phyloP scores from a whole-genome alignment of 2,797 vertebrate species.

The Fratercula arctica region DNA sequence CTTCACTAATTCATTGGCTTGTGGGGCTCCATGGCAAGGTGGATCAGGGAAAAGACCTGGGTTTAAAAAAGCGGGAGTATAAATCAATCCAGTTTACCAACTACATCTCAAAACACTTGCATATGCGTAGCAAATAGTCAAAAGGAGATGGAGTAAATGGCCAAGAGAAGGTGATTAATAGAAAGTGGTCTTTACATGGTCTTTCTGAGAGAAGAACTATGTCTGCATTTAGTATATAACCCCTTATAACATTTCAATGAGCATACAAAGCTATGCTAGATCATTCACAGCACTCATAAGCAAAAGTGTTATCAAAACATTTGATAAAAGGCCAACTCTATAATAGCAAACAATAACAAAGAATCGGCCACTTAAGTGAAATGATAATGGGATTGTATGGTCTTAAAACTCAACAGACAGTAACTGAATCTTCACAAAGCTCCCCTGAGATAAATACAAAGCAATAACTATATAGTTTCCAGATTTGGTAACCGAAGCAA shows the following conservation, averaged over 20 bases:
- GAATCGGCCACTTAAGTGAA: not conserved
- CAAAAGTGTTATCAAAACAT: not conserved
- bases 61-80: not conserved
- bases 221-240: not conserved
- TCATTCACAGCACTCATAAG: not conserved
- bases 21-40: not conserved
- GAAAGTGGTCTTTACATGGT: not conserved
- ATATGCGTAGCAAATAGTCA: not conserved
- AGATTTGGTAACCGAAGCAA: not conserved
- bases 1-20: not conserved
- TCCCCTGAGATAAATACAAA: not conserved
- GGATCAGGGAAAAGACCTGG: not conserved
- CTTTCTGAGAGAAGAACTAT: not conserved
- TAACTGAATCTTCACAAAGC: not conserved
- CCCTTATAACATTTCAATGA: not conserved
- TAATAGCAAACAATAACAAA: not conserved
- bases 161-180: not conserved
- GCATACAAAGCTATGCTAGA: not conserved
- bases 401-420: not conserved
- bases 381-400: not conserved
- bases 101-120: not conserved
- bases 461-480: not conserved
- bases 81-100: not conserved
- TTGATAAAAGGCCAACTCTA: not conserved
- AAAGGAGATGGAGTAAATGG: not conserved